A percentile compares a stretch with the other conserved stretches of the same genome.
Evolutionary conservation across 64 coral and sea anemone species (phyloP).

Genomic region (Montipora efflorescens): DNA sequence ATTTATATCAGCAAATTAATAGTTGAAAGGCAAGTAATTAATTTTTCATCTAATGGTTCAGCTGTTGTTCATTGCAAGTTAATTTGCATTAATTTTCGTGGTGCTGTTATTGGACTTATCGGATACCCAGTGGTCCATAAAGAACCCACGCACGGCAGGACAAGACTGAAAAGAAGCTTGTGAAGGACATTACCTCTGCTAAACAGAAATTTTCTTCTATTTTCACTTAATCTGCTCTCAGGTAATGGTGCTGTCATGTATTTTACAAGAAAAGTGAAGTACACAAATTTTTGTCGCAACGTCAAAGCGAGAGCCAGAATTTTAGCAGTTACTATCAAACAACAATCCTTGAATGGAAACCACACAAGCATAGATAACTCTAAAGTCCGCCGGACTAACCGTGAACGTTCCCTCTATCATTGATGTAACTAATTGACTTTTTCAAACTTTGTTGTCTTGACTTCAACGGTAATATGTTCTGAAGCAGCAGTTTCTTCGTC

Average conservation of each 20-base stretch:
- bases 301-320: too few relatives aligned
- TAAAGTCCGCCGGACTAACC: too few relatives aligned
- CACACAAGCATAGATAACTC: too few relatives aligned
- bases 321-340: too few relatives aligned
- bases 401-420: background rate
- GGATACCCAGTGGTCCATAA: conserved; percentile 1
- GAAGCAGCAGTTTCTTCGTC: background rate
- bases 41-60: conserved; percentile 1
- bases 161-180: background rate
- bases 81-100: conserved; percentile 25
- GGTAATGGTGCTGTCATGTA: background rate
- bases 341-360: too few relatives aligned
- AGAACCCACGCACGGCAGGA: background rate
- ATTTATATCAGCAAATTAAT: background rate
- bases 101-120: background rate
- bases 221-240: background rate
- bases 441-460: background rate
- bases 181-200: background rate
- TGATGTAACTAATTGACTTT: background rate
- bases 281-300: background rate
- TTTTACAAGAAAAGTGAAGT: background rate
- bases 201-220: background rate
- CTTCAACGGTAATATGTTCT: background rate
- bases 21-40: conserved; percentile 11
- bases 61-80: background rate